A percentile compares a stretch with the other conserved stretches of the same genome.
Evolutionary conservation across 2,113 vertebrate species (phyloP).

Genomic region (Microcebus murinus): DNA sequence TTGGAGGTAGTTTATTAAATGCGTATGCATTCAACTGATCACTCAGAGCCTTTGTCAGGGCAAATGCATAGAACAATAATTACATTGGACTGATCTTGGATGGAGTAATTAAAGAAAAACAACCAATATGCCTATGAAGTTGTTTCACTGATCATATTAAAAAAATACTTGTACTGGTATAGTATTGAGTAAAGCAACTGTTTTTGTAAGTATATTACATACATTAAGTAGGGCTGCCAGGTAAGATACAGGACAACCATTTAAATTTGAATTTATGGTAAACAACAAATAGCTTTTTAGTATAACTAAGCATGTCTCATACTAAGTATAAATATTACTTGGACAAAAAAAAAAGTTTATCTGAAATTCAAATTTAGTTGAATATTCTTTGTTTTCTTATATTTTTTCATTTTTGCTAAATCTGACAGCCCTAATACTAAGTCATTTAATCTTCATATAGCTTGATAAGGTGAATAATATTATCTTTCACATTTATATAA

Average conservation of each 20-base stretch:
- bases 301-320: not conserved
- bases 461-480: not conserved
- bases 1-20: not conserved
- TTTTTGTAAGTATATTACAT: not conserved
- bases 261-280: not conserved
- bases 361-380: slow-evolving; percentile 32
- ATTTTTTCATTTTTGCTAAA: not conserved
- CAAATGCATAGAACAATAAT: not conserved
- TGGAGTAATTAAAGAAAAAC: not conserved
- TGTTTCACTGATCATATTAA: not conserved
- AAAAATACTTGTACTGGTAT: not conserved
- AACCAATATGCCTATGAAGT: not conserved
- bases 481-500: not conserved
- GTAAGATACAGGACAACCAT: not conserved
- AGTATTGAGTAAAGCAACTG: not conserved
- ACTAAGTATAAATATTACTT: not conserved
- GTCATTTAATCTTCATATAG: not conserved
- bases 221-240: not conserved
- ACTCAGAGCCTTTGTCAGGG: not conserved
- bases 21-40: not conserved
- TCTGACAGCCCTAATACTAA: not conserved
- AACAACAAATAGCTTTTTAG: not conserved
- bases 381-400: not conserved
- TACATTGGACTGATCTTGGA: not conserved
- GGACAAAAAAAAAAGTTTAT: not conserved